Conservation (phyloP, 2,797 vertebrate genomes). For the Orestias chungarensis region DNA sequence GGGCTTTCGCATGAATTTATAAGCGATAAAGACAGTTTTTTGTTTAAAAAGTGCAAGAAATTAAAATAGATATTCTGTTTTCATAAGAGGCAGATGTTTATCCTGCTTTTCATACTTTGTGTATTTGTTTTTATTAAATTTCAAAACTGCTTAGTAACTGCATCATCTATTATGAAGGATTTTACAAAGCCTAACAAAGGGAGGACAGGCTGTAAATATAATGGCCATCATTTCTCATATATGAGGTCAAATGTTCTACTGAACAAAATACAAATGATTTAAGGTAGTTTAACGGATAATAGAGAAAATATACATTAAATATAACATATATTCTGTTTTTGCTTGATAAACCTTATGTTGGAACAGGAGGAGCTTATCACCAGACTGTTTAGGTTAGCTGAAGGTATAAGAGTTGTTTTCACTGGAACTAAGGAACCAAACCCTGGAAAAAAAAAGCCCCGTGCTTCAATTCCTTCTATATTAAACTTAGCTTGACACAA, state of each 20-base stretch:
- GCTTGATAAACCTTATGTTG: too few relatives aligned
- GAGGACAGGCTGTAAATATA: too few relatives aligned
- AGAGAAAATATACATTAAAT: neutral
- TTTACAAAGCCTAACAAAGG: too few relatives aligned
- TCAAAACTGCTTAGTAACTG: neutral
- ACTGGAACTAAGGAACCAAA: too few relatives aligned
- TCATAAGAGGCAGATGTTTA: neutral
- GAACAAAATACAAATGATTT: neutral
- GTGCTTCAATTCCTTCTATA: too few relatives aligned
- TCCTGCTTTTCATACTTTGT: neutral
- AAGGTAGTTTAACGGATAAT: constrained; percentile 9
- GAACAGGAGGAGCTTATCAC: too few relatives aligned
- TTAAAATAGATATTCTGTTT: neutral
- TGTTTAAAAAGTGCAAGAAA: neutral
- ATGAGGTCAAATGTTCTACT: neutral
- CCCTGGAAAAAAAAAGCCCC: too few relatives aligned
- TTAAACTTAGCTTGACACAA: too few relatives aligned
- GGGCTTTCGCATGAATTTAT: neutral
- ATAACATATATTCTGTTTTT: neutral
- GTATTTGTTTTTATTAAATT: neutral
- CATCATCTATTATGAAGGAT: neutral
- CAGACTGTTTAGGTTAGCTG: too few relatives aligned
- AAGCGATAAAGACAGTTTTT: neutral
- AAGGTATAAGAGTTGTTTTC: too few relatives aligned
- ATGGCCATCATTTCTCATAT: neutral